phyloP scores from a whole-genome alignment of 1,140 invertebrate species.

The Drosophila nannoptera region DNA sequence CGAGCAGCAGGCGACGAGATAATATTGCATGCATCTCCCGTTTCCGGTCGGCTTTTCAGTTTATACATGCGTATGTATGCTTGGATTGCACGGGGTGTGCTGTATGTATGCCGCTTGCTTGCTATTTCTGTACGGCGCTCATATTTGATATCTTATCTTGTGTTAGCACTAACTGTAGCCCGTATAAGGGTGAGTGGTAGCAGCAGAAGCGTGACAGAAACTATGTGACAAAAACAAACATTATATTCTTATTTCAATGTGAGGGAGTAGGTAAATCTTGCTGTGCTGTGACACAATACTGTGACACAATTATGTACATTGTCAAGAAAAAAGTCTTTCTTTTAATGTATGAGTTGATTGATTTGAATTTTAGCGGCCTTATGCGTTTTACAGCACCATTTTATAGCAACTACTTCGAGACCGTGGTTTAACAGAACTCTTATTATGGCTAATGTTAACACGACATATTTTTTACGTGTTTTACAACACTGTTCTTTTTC shows the following conservation, averaged over 20 bases:
- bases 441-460: neutral
- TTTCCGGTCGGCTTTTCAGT: conserved; percentile 55
- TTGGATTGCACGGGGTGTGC: conserved; percentile 42
- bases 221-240: conserved; percentile 62
- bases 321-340: too few relatives aligned
- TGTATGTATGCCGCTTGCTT: conserved; percentile 34
- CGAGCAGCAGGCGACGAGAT: conserved; percentile 49
- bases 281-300: too few relatives aligned
- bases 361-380: conserved; percentile 1
- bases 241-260: conserved; percentile 3
- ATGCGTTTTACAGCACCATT: conserved; percentile 16
- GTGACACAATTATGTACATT: too few relatives aligned
- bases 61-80: conserved; percentile 10
- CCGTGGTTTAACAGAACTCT: neutral
- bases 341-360: neutral
- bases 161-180: conserved; percentile 28
- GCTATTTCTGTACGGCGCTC: conserved; percentile 64
- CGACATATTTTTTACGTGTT: neutral
- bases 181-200: conserved; percentile 33
- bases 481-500: conserved; percentile 1
- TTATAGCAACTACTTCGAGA: neutral
- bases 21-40: conserved; percentile 67
- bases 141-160: conserved; percentile 68
- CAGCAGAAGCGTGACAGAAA: conserved; percentile 18
- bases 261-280: too few relatives aligned